Evolutionary conservation across 2,797 vertebrate genomes (phyloP).

Genomic region (Psittacula echo): DNA sequence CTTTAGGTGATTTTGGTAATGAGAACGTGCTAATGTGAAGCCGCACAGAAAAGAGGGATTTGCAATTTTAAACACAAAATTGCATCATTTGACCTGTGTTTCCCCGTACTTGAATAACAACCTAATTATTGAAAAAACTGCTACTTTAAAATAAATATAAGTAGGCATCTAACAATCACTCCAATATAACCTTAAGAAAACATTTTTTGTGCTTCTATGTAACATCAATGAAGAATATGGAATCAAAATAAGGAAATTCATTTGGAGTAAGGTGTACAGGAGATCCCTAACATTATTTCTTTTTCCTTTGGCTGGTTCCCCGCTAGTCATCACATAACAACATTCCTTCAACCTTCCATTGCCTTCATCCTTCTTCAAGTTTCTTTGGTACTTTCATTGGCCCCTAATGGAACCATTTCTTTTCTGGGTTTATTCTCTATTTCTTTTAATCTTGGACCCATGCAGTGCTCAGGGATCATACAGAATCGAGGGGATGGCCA

Average conservation of each 20-base stretch:
- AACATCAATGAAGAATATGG: not conserved
- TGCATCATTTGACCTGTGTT: not conserved
- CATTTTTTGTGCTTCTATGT: not conserved
- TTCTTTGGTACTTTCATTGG: not conserved
- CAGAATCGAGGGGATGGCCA: not conserved
- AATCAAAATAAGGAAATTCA: not conserved
- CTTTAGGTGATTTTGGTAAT: not conserved
- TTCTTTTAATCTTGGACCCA: not conserved
- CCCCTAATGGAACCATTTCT: not conserved
- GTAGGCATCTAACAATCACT: not conserved
- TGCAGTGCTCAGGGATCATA: not conserved
- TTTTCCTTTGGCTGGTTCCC: not conserved
- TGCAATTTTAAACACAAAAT: not conserved
- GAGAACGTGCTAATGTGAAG: not conserved
- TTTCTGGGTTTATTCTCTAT: not conserved
- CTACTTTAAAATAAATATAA: not conserved
- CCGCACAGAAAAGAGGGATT: not conserved
- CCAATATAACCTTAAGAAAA: not conserved
- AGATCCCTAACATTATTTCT: not conserved
- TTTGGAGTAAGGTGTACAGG: not conserved
- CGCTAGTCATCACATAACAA: not conserved
- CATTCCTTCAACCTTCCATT: not conserved
- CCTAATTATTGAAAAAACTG: not conserved
- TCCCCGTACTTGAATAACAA: not conserved
- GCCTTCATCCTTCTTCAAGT: not conserved